Evolutionary conservation across 2,888 invertebrate genomes (phyloP).

Genomic region (Hypercompe scribonia): DNA sequence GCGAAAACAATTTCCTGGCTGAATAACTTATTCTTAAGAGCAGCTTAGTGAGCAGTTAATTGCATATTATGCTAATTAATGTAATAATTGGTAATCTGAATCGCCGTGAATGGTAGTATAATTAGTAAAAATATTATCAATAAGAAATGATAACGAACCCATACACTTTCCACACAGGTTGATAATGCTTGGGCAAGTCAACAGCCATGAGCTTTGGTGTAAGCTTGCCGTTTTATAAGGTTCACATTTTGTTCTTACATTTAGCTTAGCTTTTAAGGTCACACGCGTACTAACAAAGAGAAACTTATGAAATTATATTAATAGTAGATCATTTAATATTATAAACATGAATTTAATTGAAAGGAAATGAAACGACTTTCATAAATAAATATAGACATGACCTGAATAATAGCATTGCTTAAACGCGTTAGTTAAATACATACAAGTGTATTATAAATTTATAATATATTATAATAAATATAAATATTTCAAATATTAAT

Average conservation of each 20-base stretch:
- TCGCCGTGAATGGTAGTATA: neutral
- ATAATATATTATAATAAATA: neutral
- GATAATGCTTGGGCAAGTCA: slow-evolving; percentile 57
- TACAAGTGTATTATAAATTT: neutral
- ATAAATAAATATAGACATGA: neutral
- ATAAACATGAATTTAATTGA: neutral
- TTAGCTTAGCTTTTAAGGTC: slow-evolving; percentile 56
- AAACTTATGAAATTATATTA: neutral
- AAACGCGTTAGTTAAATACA: neutral
- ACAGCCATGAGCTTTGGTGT: slow-evolving; percentile 53
- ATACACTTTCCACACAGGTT: slow-evolving; percentile 56
- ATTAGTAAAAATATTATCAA: slow-evolving; percentile 17
- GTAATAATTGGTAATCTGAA: neutral
- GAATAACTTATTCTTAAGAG: neutral
- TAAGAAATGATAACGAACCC: slow-evolving; percentile 30
- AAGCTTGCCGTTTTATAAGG: slow-evolving; percentile 52
- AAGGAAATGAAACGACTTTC: neutral
- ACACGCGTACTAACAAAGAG: slow-evolving; percentile 46
- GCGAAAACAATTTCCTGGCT: neutral
- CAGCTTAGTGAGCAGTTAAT: neutral
- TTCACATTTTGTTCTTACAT: slow-evolving; percentile 61
- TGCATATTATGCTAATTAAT: neutral
- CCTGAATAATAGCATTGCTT: neutral
- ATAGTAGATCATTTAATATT: neutral
- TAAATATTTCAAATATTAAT: neutral